These are phyloP conservation scores for Pseudomyrmex dendroicus DNA, from an alignment of 1,140 invertebrate species.

Conservation along the genomic window DNA sequence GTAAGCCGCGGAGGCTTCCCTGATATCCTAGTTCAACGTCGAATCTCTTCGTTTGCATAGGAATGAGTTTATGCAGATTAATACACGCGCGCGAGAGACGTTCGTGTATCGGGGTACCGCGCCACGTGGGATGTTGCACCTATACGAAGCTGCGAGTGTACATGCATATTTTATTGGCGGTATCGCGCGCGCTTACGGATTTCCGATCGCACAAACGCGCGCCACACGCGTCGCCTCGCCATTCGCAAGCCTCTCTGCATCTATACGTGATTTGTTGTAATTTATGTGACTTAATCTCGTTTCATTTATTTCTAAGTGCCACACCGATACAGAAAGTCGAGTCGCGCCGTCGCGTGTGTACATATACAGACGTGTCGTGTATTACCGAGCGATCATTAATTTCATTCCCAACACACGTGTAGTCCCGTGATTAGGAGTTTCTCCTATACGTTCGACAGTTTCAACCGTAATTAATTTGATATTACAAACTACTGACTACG, in stretches of 20 bases:
- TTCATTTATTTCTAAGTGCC: constrained; percentile 8
- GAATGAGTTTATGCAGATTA: constrained; percentile 85
- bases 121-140: constrained; percentile 66
- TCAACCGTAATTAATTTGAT: constrained; percentile 22
- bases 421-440: background rate
- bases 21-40: constrained; percentile 78
- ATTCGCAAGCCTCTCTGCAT: background rate
- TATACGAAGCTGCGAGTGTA: constrained; percentile 50
- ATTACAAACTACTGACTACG: background rate
- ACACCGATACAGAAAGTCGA: background rate
- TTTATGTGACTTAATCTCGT: background rate
- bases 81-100: constrained; percentile 80
- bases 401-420: constrained; percentile 21
- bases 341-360: background rate
- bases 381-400: constrained; percentile 10
- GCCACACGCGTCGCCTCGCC: constrained; percentile 23
- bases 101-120: constrained; percentile 65
- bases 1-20: constrained; percentile 70
- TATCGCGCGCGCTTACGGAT: constrained; percentile 52
- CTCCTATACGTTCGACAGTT: background rate
- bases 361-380: background rate
- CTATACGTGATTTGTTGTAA: constrained; percentile 9
- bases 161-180: constrained; percentile 70
- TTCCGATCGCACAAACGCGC: constrained; percentile 53
- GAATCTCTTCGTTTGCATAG: constrained; percentile 84